These are phyloP conservation scores for Selene dorsalis DNA, from an alignment of 2,797 vertebrate species.

Conservation along the genomic window DNA sequence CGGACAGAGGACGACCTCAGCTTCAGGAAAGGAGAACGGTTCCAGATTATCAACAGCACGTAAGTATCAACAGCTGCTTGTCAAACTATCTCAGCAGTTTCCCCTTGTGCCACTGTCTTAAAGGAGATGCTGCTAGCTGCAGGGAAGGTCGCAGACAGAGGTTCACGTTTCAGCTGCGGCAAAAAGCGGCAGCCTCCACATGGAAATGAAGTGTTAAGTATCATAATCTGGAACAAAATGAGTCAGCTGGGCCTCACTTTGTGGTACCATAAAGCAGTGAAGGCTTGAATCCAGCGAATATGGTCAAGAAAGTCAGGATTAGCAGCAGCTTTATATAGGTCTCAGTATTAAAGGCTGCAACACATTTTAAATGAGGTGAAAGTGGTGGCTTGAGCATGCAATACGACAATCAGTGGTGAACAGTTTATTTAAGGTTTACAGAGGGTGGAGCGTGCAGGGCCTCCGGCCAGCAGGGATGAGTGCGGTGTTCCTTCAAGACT, in stretches of 20 bases:
- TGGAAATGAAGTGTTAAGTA: background rate
- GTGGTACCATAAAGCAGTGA: constrained; percentile 7
- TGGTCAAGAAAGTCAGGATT: background rate
- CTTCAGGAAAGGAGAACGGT: constrained; percentile 97
- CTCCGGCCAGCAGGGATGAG: constrained; percentile 42
- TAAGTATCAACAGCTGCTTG: constrained; percentile 82
- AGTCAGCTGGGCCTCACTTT: constrained; percentile 4
- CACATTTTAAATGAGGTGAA: constrained; percentile 6
- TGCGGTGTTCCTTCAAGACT: constrained; percentile 42
- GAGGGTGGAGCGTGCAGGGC: constrained; percentile 55
- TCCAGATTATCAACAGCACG: constrained; percentile 99
- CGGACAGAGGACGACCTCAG: constrained; percentile 97
- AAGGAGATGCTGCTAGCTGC: background rate
- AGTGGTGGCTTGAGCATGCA: constrained; percentile 30
- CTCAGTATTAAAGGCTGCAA: constrained; percentile 7
- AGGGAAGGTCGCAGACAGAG: background rate
- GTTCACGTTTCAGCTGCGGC: constrained; percentile 15
- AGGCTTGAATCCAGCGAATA: background rate
- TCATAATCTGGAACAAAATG: constrained; percentile 8
- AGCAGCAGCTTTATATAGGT: background rate
- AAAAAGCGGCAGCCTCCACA: constrained; percentile 5
- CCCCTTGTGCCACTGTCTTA: background rate
- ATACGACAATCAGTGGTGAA: constrained; percentile 30
- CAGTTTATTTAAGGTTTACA: constrained; percentile 42
- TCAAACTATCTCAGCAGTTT: constrained; percentile 17